phyloP scores from a whole-genome alignment of 2,888 invertebrate genomes.

The Plagodis pulveraria region DNA sequence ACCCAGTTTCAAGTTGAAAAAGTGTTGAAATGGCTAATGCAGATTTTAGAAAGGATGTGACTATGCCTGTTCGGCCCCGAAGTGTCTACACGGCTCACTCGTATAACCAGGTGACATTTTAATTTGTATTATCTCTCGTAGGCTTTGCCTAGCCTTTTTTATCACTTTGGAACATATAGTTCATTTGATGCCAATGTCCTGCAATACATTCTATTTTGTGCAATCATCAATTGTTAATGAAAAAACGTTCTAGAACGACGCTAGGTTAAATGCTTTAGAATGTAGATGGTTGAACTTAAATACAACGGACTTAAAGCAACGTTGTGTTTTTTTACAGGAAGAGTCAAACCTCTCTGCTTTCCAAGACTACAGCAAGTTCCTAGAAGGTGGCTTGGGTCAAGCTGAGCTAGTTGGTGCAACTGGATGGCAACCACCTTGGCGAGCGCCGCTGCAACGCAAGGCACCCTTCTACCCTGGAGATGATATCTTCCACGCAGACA shows the following conservation, averaged over 20 bases:
- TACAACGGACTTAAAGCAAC: too few species aligned
- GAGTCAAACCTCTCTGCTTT: constrained; percentile 78
- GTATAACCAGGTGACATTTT: constrained; percentile 74
- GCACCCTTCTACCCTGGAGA: constrained; percentile 84
- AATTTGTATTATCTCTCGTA: constrained; percentile 16
- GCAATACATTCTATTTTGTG: too few species aligned
- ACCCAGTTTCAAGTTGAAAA: constrained; percentile 69
- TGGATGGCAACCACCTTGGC: constrained; percentile 84
- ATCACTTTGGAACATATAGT: too few species aligned
- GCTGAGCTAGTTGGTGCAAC: constrained; percentile 83
- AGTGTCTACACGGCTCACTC: constrained; percentile 89
- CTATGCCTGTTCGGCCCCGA: constrained; percentile 85
- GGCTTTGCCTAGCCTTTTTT: constrained; percentile 1
- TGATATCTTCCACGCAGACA: constrained; percentile 79
- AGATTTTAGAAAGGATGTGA: constrained; percentile 79
- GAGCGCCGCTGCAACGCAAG: constrained; percentile 84
- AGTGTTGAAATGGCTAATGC: constrained; percentile 78
- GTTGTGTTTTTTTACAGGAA: constrained; percentile 53
- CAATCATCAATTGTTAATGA: too few species aligned
- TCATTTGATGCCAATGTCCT: too few species aligned
- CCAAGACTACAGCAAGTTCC: constrained; percentile 84
- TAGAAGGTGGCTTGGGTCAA: constrained; percentile 82
- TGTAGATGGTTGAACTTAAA: too few species aligned
- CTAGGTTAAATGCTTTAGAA: too few species aligned
- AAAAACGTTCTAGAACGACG: too few species aligned